Percentiles rank a stretch among this genome's conserved stretches.
Conservation (phyloP, 2,888 invertebrate species). For the Amiota mariae region DNA sequence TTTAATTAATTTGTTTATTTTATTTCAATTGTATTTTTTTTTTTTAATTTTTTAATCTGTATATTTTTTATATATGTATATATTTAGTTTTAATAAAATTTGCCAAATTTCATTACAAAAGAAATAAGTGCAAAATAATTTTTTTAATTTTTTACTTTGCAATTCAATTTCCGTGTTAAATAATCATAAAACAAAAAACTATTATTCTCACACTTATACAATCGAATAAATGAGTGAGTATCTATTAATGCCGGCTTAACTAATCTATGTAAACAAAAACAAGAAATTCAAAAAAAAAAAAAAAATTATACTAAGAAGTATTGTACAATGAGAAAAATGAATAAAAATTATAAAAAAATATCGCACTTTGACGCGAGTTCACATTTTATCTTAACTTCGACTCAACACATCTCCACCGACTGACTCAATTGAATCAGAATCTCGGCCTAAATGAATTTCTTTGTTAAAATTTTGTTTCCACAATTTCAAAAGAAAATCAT, state of each 20-base stretch:
- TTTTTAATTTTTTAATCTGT: conserved; percentile 50
- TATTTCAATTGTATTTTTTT: conserved; percentile 32
- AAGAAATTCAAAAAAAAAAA: background rate
- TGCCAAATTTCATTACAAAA: conserved; percentile 20
- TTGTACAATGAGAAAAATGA: background rate
- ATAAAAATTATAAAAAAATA: background rate
- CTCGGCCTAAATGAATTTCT: no score
- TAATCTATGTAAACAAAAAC: background rate
- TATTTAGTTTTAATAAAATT: conserved; percentile 34
- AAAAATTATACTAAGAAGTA: background rate
- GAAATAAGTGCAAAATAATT: conserved; percentile 22
- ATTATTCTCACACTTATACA: no score
- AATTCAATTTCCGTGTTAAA: no score
- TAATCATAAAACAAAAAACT: no score
- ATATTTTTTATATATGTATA: background rate
- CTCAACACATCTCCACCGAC: no score
- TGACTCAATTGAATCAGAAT: no score
- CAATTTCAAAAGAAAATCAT: no score
- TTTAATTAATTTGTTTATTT: conserved; percentile 28
- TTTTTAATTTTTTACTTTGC: conserved; percentile 9
- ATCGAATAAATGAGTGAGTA: no score
- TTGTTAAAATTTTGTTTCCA: no score
- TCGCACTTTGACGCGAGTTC: no score
- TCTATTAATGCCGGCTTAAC: no score
- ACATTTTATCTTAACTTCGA: no score